phyloP scores from a whole-genome alignment of 30 jellyfish, hydroid and myxozoan genomes.

The Hydra vulgaris region DNA sequence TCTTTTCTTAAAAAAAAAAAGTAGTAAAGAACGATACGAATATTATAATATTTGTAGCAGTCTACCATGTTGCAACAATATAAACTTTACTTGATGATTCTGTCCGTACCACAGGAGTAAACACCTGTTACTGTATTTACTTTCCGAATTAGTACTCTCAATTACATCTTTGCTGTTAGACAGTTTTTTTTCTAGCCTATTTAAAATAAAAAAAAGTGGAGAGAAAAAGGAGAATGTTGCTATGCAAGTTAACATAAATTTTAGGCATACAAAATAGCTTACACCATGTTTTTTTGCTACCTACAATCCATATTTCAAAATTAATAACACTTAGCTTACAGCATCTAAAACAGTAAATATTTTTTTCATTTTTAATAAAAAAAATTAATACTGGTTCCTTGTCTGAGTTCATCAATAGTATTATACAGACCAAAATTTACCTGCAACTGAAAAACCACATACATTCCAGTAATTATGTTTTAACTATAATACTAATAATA shows the following conservation, averaged over 20 bases:
- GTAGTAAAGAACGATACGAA: too few species aligned
- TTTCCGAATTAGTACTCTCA: background rate
- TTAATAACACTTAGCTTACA: background rate
- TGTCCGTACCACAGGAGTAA: too few species aligned
- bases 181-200: background rate
- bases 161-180: background rate
- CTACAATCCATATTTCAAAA: background rate
- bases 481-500: background rate
- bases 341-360: background rate
- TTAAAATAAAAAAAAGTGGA: too few species aligned
- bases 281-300: background rate
- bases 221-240: background rate
- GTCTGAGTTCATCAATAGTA: background rate
- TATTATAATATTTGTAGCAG: too few species aligned
- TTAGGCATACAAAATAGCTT: background rate
- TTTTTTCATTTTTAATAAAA: too few species aligned
- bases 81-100: too few species aligned
- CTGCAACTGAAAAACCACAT: background rate
- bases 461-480: background rate
- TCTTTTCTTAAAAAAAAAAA: too few species aligned
- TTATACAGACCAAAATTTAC: background rate
- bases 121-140: background rate
- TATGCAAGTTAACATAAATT: background rate
- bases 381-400: background rate
- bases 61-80: too few species aligned